Evolutionary conservation across 2,797 vertebrate species (phyloP).

Genomic region (Hoplostethus atlanticus): DNA sequence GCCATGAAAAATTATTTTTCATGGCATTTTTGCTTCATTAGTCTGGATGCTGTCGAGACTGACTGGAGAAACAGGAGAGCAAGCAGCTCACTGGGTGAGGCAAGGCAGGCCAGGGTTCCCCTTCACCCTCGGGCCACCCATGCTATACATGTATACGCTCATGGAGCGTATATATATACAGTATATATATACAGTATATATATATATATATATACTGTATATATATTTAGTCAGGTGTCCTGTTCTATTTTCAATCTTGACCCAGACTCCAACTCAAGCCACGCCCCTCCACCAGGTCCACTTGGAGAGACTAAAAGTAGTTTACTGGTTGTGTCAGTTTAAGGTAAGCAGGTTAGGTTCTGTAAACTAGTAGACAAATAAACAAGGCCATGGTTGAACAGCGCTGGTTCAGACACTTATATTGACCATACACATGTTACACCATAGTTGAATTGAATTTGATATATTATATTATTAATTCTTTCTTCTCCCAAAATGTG

Average conservation of each 20-base stretch:
- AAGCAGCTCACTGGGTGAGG: background rate
- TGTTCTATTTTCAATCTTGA: constrained; percentile 29
- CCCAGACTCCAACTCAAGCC: background rate
- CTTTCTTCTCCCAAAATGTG: too few relatives aligned
- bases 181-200: background rate
- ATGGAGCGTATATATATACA: too few relatives aligned
- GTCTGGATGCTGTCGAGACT: too few relatives aligned
- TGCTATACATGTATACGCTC: constrained; percentile 29
- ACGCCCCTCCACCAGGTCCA: too few relatives aligned
- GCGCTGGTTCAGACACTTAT: too few relatives aligned
- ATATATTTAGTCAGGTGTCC: constrained; percentile 29
- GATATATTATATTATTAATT: too few relatives aligned
- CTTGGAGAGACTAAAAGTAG: background rate
- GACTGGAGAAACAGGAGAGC: too few relatives aligned
- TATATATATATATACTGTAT: constrained; percentile 47
- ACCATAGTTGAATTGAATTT: too few relatives aligned
- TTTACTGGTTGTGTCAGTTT: background rate
- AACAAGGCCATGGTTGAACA: background rate
- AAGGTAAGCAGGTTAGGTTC: background rate
- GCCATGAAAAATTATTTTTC: too few relatives aligned
- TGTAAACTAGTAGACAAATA: background rate
- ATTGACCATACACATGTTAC: too few relatives aligned
- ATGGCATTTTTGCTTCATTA: too few relatives aligned
- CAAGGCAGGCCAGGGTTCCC: too few relatives aligned
- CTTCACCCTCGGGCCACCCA: background rate